Base-by-base conservation (phyloP, 2,113 vertebrate genomes). In the Notechis scutatus region DNA sequence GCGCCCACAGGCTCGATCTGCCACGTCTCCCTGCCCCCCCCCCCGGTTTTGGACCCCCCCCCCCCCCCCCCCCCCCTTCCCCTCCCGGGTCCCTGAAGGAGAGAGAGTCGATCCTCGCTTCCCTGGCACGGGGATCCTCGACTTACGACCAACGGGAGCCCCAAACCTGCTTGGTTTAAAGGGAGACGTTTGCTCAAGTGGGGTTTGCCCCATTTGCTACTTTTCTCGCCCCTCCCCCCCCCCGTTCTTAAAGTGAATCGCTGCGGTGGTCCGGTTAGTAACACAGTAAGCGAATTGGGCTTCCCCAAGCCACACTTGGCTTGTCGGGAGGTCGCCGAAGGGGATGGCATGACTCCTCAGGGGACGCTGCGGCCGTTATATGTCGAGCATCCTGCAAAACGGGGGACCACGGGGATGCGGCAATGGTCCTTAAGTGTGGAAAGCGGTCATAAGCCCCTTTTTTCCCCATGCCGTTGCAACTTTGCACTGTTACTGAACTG, bases 361-460 rank as follows among this genome's bases (percentile, higher is more conserved):
- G 3, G 10, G 61, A 64, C 9, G 4, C 9, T 26, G 9, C 0
- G 26, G 3, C 59, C 26, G 3, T 64, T 8, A 4, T 12, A 29
- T 64, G 61, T 12, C 26, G 0, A 64, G 26, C 3, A 1, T 5
- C 26, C 12, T 61, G 10, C 9, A 14, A 12, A 64, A 4, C 10
- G 0, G 0, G 23, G 26, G 59, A 10, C 24, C 59, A 26, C 0
- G 1, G 59, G 59, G 24, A 29, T 11, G 26, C 4, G 3, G 26
- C 59, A 61, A 11, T 1, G 10, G 26, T 12, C 24, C 1, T 50
- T 64, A 29, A 29, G 59, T 29, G 26, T 11, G 26, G 26, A 64
- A 12, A 64, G 1, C 11, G 26, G 61, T 14, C 61, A 1, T 12
- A 15, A 15, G 11, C 12, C 61, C 4, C 61, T 15, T 29, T 15